These are phyloP conservation scores for Nannoperca australis DNA, from an alignment of 2,797 vertebrate species.

Conservation along the genomic window DNA sequence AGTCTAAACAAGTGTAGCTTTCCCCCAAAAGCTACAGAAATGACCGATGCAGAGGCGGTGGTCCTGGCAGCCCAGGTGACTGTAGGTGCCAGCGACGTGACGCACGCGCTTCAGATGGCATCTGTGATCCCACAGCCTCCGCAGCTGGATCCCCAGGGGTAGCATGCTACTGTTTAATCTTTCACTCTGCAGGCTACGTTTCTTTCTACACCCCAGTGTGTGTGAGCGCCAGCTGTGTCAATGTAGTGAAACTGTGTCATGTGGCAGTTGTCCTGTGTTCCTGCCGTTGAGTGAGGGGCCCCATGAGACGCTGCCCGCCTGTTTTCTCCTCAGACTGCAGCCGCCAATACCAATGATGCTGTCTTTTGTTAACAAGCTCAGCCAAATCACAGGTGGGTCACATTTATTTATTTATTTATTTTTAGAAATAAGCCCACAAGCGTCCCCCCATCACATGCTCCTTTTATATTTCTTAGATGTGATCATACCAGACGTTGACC, in stretches of 20 bases:
- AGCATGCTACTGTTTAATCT: slow-evolving; percentile 31
- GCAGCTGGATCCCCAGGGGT: slow-evolving; percentile 77
- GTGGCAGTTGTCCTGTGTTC: slow-evolving; percentile 79
- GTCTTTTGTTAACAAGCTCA: slow-evolving; percentile 79
- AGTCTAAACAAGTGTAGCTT: not conserved
- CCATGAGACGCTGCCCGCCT: slow-evolving; percentile 80
- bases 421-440: too few species aligned
- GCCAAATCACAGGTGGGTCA: slow-evolving; percentile 84
- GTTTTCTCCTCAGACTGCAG: slow-evolving; percentile 86
- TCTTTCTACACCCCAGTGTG: not conserved
- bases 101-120: slow-evolving; percentile 81
- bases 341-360: slow-evolving; percentile 80
- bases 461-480: slow-evolving; percentile 54
- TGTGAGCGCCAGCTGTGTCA: not conserved
- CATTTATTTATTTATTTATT: not conserved
- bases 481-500: slow-evolving; percentile 72
- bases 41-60: slow-evolving; percentile 14
- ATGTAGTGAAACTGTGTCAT: slow-evolving; percentile 45
- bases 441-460: not conserved
- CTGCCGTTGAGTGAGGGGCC: slow-evolving; percentile 71
- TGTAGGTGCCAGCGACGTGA: slow-evolving; percentile 66
- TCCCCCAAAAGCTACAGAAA: too few species aligned
- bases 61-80: slow-evolving; percentile 81
- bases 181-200: not conserved
- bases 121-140: slow-evolving; percentile 81